A percentile compares a stretch with the other conserved stretches of the same genome.
Conservation (phyloP, 2,888 invertebrate genomes). For the Chamaedrilus cognettii region DNA sequence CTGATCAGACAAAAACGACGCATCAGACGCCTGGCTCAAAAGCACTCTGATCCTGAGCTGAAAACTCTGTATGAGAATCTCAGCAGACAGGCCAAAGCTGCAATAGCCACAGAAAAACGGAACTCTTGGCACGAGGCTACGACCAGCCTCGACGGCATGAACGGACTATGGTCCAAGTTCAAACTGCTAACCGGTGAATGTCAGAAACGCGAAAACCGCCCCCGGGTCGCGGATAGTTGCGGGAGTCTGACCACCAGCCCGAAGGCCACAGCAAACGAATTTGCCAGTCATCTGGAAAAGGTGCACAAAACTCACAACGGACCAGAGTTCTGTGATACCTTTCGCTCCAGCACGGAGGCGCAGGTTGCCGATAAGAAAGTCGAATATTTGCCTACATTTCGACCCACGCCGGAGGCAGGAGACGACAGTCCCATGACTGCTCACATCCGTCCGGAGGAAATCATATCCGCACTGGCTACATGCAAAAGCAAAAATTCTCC, state of each 20-base stretch:
- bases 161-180: not conserved
- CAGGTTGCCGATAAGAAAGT: not conserved
- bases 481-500: not conserved
- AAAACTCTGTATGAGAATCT: not conserved
- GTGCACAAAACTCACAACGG: constrained; percentile 4
- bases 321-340: not conserved
- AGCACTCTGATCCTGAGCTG: not conserved
- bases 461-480: not conserved
- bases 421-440: not conserved
- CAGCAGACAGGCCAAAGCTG: not conserved
- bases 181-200: not conserved
- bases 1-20: not conserved
- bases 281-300: not conserved
- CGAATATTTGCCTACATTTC: not conserved
- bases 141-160: not conserved
- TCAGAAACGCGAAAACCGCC: not conserved
- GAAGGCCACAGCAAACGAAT: not conserved
- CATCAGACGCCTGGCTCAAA: not conserved
- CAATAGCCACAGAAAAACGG: not conserved
- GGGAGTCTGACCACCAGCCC: not conserved
- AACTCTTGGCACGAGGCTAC: not conserved
- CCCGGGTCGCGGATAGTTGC: not conserved
- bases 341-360: not conserved
- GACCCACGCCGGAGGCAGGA: not conserved
- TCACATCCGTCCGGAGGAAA: not conserved